These are phyloP conservation scores for Geophilus truncorum DNA, from an alignment of 2,888 invertebrate species.

Conservation along the genomic window DNA sequence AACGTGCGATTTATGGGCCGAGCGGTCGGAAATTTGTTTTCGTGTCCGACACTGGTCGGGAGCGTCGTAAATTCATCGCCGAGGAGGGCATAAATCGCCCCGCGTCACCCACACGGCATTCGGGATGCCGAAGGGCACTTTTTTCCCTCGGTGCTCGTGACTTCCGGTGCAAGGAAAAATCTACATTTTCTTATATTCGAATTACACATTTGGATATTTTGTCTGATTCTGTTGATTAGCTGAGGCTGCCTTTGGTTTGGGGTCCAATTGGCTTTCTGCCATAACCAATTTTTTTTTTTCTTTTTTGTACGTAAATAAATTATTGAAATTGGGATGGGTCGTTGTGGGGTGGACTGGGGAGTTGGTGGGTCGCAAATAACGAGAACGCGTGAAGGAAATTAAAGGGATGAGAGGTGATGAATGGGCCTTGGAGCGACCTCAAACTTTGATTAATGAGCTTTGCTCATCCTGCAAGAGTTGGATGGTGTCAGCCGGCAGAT, in stretches of 20 bases:
- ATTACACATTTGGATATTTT: too few species aligned
- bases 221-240: too few species aligned
- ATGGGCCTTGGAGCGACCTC: constrained; percentile 4
- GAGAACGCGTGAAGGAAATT: background rate
- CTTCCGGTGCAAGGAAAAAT: too few species aligned
- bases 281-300: background rate
- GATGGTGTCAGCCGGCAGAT: background rate
- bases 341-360: too few species aligned
- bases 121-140: background rate
- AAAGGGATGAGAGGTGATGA: background rate
- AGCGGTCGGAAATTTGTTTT: background rate
- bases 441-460: background rate
- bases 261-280: background rate
- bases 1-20: background rate
- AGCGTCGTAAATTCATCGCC: constrained; percentile 18
- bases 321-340: too few species aligned
- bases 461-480: background rate
- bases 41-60: constrained; percentile 1
- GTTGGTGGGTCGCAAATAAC: background rate
- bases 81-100: background rate
- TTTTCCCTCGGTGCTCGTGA: background rate
- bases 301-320: too few species aligned
- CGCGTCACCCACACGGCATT: background rate
- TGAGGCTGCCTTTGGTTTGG: background rate
- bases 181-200: too few species aligned